These are phyloP conservation scores for Pterocles gutturalis DNA, from an alignment of 2,113 vertebrate genomes.

Conservation along the genomic window DNA sequence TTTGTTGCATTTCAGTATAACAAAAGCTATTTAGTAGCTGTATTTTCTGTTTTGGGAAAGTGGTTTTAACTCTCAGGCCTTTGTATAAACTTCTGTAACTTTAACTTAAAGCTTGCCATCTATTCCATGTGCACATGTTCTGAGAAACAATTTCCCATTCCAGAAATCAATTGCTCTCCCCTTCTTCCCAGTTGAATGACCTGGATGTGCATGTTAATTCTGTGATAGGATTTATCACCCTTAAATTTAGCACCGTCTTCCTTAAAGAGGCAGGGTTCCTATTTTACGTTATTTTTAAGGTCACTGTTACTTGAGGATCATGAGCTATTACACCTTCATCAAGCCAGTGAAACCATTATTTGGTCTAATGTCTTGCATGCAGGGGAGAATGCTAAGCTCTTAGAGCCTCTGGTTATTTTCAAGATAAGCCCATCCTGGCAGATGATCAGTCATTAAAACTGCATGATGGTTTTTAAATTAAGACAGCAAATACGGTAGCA, in stretches of 20 bases:
- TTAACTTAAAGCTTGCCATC: background rate
- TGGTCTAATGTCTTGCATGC: background rate
- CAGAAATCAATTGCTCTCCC: background rate
- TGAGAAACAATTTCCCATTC: background rate
- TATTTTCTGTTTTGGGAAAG: background rate
- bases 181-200: background rate
- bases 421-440: background rate
- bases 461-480: background rate
- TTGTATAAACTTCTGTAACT: background rate
- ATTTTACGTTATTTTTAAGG: background rate
- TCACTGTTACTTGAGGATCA: background rate
- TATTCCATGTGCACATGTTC: background rate
- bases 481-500: background rate
- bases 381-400: background rate
- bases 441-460: background rate
- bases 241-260: background rate
- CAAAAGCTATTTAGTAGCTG: background rate
- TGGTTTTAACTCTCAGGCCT: background rate
- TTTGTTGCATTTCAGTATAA: background rate
- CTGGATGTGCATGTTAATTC: background rate
- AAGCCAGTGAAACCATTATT: background rate
- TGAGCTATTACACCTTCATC: background rate
- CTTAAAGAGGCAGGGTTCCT: background rate
- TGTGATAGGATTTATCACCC: background rate
- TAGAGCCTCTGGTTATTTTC: background rate